A percentile compares a stretch with the other conserved stretches of the same genome.
Conservation (phyloP, 2,888 invertebrate species). For the Mactromeris polynyma region DNA sequence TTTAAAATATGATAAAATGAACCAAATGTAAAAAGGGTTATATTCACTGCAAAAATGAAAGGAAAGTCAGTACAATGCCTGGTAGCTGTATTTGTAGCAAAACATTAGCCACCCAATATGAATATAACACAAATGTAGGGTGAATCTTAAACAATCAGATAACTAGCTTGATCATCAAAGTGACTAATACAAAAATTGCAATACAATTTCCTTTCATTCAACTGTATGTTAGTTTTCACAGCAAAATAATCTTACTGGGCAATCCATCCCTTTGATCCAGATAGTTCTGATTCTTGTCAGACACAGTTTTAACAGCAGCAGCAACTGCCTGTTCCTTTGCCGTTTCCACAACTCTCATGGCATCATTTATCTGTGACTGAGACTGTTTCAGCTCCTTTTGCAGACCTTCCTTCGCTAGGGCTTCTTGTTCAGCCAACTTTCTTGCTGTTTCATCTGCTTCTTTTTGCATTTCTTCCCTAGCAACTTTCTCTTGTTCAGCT, state of each 20-base stretch:
- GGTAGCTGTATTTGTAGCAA: too few relatives aligned
- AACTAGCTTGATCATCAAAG: neutral
- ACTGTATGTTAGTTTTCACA: neutral
- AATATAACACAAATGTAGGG: neutral
- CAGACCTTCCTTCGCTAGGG: conserved; percentile 41
- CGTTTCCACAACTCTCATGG: conserved; percentile 29
- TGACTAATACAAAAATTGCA: neutral
- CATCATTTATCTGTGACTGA: conserved; percentile 42
- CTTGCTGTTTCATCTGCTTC: conserved; percentile 55
- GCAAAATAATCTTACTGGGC: conserved; percentile 36
- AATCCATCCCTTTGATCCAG: conserved; percentile 41
- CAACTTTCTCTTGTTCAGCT: conserved; percentile 60
- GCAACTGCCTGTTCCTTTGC: conserved; percentile 31
- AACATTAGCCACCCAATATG: neutral
- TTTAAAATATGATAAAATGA: too few relatives aligned
- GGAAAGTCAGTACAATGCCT: neutral
- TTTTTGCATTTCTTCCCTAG: conserved; percentile 50
- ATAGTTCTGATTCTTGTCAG: conserved; percentile 35
- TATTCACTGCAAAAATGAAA: neutral
- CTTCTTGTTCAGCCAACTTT: conserved; percentile 62
- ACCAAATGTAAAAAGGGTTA: too few relatives aligned
- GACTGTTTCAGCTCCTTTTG: conserved; percentile 32
- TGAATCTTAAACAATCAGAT: neutral
- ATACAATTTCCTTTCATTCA: neutral
- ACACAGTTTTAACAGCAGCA: conserved; percentile 31